Evolutionary conservation across 2,113 vertebrate genomes (phyloP).

Genomic region (Maccullochella peelii): DNA sequence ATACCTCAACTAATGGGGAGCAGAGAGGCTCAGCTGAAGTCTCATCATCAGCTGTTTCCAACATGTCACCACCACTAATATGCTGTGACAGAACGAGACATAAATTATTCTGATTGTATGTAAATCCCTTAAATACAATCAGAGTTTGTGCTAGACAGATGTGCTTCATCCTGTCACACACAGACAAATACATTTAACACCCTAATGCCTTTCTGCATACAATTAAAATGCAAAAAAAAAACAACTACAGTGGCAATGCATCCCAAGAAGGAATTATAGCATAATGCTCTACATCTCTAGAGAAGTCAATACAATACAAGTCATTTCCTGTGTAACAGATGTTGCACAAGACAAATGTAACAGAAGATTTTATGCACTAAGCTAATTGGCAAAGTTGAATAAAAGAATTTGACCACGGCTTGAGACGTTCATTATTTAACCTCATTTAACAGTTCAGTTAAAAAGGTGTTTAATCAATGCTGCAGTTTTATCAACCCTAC

Average conservation of each 20-base stretch:
- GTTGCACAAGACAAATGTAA: not conserved
- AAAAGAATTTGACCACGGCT: not conserved
- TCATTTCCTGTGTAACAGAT: not conserved
- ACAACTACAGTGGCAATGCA: constrained; percentile 4
- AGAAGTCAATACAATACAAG: constrained; percentile 24
- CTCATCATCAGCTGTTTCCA: constrained; percentile 61
- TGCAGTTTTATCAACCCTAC: constrained; percentile 38
- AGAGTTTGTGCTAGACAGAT: constrained; percentile 49
- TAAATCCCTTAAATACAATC: constrained; percentile 70
- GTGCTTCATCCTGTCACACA: constrained; percentile 62
- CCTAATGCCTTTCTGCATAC: constrained; percentile 45
- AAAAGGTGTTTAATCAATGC: constrained; percentile 61
- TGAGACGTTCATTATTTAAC: constrained; percentile 33
- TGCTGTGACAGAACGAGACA: constrained; percentile 51
- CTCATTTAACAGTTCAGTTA: constrained; percentile 35
- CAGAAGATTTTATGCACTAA: not conserved
- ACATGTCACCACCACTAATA: constrained; percentile 49
- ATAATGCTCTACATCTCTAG: constrained; percentile 14
- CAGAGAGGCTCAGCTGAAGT: constrained; percentile 23
- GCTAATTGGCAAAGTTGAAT: not conserved
- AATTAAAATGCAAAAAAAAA: constrained; percentile 42
- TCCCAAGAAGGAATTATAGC: constrained; percentile 36
- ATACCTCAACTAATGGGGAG: constrained; percentile 41
- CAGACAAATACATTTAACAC: constrained; percentile 57
- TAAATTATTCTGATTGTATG: constrained; percentile 73